phyloP scores from a whole-genome alignment of 2,797 vertebrate species.

The Scyliorhinus canicula region DNA sequence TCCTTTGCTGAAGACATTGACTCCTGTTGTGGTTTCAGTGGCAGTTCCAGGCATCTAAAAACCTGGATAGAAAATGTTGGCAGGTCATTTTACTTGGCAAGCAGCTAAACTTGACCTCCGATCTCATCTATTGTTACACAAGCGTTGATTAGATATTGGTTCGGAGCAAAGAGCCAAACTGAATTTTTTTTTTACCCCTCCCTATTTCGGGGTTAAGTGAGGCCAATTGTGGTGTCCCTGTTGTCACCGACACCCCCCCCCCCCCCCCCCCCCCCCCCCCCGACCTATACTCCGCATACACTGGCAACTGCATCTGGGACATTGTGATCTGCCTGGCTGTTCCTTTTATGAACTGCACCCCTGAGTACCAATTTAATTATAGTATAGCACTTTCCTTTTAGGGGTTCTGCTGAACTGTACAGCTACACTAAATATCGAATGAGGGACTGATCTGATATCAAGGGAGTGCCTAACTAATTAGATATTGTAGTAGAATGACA shows the following conservation, averaged over 20 bases:
- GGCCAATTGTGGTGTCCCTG: not conserved
- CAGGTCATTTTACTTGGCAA: not conserved
- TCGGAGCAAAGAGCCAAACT: not conserved
- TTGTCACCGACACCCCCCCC: not conserved
- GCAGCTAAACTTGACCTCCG: not conserved
- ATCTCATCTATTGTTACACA: not conserved
- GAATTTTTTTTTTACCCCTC: not conserved
- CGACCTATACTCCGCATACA: not conserved
- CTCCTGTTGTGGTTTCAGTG: not conserved
- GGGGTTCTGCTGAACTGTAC: not conserved
- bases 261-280: not conserved
- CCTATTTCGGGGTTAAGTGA: not conserved
- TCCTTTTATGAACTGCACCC: not conserved
- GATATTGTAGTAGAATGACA: slow-evolving; percentile 7
- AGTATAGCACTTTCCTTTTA: not conserved
- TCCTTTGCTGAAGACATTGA: not conserved
- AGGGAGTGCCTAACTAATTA: slow-evolving; percentile 13
- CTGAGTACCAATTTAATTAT: not conserved
- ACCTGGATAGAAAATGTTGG: not conserved
- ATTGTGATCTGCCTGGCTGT: not conserved
- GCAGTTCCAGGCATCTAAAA: not conserved
- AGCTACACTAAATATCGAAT: not conserved
- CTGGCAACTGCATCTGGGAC: not conserved
- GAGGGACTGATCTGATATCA: not conserved
- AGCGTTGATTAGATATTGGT: not conserved